Percentiles rank a stretch among this genome's conserved stretches.
Conservation (phyloP, 1,140 invertebrate genomes). For the Anthonomus grandis region DNA sequence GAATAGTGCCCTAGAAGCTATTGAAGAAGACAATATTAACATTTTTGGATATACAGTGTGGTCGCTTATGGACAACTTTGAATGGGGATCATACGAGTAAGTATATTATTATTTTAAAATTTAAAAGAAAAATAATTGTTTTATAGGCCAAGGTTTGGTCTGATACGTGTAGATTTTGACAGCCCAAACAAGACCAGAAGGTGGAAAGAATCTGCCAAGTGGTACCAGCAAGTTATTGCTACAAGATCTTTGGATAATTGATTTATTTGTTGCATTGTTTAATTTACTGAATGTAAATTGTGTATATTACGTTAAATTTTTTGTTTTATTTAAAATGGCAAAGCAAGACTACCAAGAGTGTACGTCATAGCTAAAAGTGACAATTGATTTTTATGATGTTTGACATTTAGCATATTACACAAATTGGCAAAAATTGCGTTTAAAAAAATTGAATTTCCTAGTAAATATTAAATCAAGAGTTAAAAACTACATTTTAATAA, state of each 20-base stretch:
- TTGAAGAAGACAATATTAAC: conserved; percentile 52
- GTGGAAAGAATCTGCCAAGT: conserved; percentile 16
- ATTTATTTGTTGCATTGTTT: not conserved
- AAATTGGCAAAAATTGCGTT: no score
- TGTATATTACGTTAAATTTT: no score
- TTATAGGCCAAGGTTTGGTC: conserved; percentile 2
- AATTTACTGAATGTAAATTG: no score
- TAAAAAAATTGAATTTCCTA: no score
- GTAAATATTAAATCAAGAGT: no score
- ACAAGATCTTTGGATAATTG: conserved; percentile 1
- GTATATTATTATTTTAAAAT: conserved; percentile 12
- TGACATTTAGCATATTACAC: no score
- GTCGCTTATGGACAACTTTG: conserved; percentile 61
- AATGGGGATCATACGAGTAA: conserved; percentile 54
- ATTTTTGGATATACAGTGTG: conserved; percentile 57
- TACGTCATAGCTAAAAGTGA: no score
- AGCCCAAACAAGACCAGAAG: conserved; percentile 47
- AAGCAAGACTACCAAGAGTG: no score
- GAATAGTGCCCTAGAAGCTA: conserved; percentile 53
- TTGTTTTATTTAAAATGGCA: no score
- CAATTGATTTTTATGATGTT: no score
- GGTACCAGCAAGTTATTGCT: conserved; percentile 10
- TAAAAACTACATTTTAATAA: no score
- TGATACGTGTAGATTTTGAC: conserved; percentile 46
- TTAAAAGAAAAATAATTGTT: conserved; percentile 1